phyloP scores from a whole-genome alignment of 2,113 vertebrate species.

The Carassius auratus region DNA sequence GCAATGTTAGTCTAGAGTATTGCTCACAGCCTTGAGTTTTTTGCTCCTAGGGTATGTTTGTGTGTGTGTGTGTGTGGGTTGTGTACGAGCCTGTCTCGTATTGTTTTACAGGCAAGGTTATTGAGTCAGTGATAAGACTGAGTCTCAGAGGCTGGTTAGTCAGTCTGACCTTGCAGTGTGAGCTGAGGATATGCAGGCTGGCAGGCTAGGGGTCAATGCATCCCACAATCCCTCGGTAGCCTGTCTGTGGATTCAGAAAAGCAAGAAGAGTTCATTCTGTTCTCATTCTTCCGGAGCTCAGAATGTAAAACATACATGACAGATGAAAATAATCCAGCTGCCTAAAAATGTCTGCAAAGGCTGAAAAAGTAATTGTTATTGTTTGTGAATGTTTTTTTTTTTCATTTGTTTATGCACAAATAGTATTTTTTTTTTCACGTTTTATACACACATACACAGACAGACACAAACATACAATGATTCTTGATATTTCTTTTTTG shows the following conservation, averaged over 20 bases:
- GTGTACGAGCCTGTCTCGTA: slow-evolving; percentile 48
- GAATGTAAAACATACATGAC: slow-evolving; percentile 13
- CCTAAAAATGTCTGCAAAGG: not conserved
- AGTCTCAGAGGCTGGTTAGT: slow-evolving; percentile 55
- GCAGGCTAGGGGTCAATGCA: slow-evolving; percentile 56
- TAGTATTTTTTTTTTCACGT: too few species aligned
- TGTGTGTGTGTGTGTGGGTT: slow-evolving; percentile 60
- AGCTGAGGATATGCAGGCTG: slow-evolving; percentile 62
- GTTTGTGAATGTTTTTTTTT: not conserved
- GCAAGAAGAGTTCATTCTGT: slow-evolving; percentile 19
- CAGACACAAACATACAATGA: too few species aligned
- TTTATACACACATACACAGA: too few species aligned
- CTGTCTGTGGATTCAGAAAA: slow-evolving; percentile 13
- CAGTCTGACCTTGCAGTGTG: slow-evolving; percentile 70
- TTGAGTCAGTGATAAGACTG: slow-evolving; percentile 69
- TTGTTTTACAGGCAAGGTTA: slow-evolving; percentile 67
- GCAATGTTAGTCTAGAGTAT: not conserved
- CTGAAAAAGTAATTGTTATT: not conserved
- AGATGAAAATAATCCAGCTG: not conserved
- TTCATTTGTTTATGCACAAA: too few species aligned
- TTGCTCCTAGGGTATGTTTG: slow-evolving; percentile 15
- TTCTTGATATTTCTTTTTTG: too few species aligned
- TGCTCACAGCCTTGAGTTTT: slow-evolving; percentile 37
- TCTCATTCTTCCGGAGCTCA: not conserved
- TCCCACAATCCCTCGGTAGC: slow-evolving; percentile 29